A percentile compares a stretch with the other conserved stretches of the same genome.
phyloP scores from a whole-genome alignment of 2,888 invertebrate species.

The Polymixis lichenea region DNA sequence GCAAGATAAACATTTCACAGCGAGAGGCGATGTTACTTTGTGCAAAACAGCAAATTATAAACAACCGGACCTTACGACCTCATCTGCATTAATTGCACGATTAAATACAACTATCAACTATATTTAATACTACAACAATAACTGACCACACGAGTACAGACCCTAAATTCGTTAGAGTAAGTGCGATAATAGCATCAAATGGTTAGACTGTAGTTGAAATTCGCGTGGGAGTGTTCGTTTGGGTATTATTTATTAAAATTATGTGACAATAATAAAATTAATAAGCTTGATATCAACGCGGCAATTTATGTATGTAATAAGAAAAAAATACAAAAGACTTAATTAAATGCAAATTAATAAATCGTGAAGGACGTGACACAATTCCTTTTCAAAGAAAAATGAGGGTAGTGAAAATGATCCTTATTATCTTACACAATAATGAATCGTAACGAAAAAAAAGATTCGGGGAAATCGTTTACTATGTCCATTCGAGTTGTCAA shows the following conservation, averaged over 20 bases:
- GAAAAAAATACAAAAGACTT: background rate
- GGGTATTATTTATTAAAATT: conserved; percentile 39
- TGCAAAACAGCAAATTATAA: conserved; percentile 60
- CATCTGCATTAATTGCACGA: conserved; percentile 65
- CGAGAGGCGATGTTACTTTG: conserved; percentile 35
- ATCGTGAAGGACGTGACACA: background rate
- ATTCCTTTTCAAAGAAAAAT: background rate
- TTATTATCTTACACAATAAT: background rate
- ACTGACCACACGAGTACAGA: conserved; percentile 17
- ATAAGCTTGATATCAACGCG: conserved; percentile 31
- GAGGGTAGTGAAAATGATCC: background rate
- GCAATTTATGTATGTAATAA: conserved; percentile 9
- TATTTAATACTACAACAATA: conserved; percentile 11
- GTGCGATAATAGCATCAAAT: conserved; percentile 9
- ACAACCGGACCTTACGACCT: conserved; percentile 60
- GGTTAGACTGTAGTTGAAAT: background rate
- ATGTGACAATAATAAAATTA: conserved; percentile 46
- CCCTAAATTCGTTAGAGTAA: background rate
- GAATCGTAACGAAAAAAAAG: background rate
- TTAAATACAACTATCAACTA: conserved; percentile 44
- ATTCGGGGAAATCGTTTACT: background rate
- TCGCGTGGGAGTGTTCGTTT: conserved; percentile 18
- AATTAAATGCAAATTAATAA: background rate
- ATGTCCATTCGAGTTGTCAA: background rate
- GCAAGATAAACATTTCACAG: background rate